Evolutionary conservation across 2,113 vertebrate genomes (phyloP).

Genomic region (Tenrec ecaudatus): DNA sequence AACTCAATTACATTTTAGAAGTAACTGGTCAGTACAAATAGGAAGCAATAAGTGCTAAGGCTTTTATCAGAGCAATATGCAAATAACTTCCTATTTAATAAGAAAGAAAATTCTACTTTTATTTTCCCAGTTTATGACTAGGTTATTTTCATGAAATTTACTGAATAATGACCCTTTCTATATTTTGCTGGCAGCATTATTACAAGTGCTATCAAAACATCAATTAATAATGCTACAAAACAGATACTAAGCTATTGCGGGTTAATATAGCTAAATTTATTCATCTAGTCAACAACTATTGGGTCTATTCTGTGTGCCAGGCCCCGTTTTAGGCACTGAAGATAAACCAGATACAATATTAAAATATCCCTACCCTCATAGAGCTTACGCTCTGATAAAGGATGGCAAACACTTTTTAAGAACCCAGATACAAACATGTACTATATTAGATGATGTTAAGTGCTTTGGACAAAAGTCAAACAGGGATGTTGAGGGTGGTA

Average conservation of each 20-base stretch:
- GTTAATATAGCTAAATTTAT: neutral
- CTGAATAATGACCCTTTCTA: neutral
- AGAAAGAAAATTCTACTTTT: slow-evolving; percentile 50
- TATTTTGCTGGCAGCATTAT: slow-evolving; percentile 21
- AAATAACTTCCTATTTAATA: slow-evolving; percentile 64
- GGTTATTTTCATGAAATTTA: slow-evolving; percentile 57
- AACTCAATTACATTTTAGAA: slow-evolving; percentile 54
- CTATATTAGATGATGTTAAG: neutral
- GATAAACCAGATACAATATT: neutral
- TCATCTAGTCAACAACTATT: neutral
- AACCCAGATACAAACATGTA: neutral
- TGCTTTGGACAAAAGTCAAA: neutral
- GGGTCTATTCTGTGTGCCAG: neutral
- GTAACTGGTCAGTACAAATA: neutral
- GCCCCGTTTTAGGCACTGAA: neutral
- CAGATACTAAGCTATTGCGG: neutral
- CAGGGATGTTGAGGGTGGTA: neutral
- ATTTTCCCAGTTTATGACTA: slow-evolving; percentile 48
- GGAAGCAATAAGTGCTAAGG: slow-evolving; percentile 17
- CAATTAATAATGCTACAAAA: slow-evolving; percentile 41
- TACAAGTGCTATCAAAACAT: slow-evolving; percentile 26
- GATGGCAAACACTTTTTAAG: neutral
- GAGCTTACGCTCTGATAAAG: neutral
- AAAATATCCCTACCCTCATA: neutral
- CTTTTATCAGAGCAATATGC: slow-evolving; percentile 33